phyloP scores from a whole-genome alignment of 2,888 invertebrate species.

The Cataglyphis cursor region DNA sequence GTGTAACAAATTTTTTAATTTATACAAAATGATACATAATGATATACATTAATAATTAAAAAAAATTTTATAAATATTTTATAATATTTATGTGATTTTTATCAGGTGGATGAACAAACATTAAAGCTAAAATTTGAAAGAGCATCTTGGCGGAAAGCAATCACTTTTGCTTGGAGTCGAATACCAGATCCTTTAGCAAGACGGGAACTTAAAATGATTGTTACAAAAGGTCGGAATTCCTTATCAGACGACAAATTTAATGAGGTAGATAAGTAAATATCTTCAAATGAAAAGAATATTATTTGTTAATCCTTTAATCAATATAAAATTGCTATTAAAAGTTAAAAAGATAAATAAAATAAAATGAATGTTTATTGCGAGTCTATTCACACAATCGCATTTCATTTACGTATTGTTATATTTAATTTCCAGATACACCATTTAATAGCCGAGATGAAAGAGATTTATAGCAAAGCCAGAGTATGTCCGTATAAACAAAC shows the following conservation, averaged over 20 bases:
- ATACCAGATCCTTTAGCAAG: constrained; percentile 90
- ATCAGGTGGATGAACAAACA: constrained; percentile 90
- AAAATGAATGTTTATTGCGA: background rate
- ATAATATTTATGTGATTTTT: background rate
- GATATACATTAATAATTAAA: constrained; percentile 1
- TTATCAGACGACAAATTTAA: constrained; percentile 91
- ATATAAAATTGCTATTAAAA: background rate
- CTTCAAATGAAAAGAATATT: background rate
- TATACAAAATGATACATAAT: background rate
- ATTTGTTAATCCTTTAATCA: background rate
- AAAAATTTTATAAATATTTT: background rate
- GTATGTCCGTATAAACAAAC: constrained; percentile 90
- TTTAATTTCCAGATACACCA: constrained; percentile 90
- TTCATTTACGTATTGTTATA: background rate
- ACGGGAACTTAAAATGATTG: constrained; percentile 91
- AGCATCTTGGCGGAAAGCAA: constrained; percentile 92
- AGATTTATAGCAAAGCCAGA: constrained; percentile 91
- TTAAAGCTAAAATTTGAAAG: constrained; percentile 92
- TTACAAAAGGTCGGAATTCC: constrained; percentile 92
- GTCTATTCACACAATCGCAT: background rate
- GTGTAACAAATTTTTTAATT: constrained; percentile 73
- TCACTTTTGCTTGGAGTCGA: constrained; percentile 90
- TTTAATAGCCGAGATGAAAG: constrained; percentile 93
- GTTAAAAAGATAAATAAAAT: background rate
- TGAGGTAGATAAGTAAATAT: constrained; percentile 88